Evolutionary conservation across 2,113 vertebrate species (phyloP).

Genomic region (Sander vitreus): DNA sequence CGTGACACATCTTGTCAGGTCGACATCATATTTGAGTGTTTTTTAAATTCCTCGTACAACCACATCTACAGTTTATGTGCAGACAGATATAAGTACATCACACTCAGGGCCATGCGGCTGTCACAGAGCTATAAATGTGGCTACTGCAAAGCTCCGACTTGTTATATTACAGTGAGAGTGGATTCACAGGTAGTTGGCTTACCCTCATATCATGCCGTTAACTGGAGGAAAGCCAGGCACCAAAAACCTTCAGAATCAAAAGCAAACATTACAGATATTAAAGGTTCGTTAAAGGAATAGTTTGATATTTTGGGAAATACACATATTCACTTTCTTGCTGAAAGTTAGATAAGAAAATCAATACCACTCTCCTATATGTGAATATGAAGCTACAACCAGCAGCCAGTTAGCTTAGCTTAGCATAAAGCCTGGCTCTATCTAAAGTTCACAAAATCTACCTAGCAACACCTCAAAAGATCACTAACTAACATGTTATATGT

Average conservation of each 20-base stretch:
- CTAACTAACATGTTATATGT: neutral
- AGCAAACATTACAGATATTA: conserved; percentile 27
- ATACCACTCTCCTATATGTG: neutral
- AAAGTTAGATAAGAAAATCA: neutral
- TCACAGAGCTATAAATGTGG: conserved; percentile 34
- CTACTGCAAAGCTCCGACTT: conserved; percentile 40
- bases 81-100: conserved; percentile 33
- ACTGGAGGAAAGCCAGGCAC: conserved; percentile 42
- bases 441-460: neutral
- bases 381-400: neutral
- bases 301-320: conserved; percentile 1
- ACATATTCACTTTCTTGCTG: neutral
- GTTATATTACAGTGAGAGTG: conserved; percentile 56
- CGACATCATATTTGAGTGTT: neutral
- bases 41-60: conserved; percentile 34
- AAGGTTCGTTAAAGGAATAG: conserved; percentile 25
- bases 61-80: conserved; percentile 36
- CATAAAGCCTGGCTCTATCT: neutral
- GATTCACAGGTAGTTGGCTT: conserved; percentile 62
- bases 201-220: conserved; percentile 38
- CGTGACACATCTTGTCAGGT: conserved; percentile 1
- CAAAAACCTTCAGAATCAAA: conserved; percentile 6
- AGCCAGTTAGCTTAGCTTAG: conserved; percentile 11
- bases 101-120: conserved; percentile 31
- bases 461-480: neutral